phyloP scores from a whole-genome alignment of 2,797 vertebrate species.

The Yasuhikotakia modesta region DNA sequence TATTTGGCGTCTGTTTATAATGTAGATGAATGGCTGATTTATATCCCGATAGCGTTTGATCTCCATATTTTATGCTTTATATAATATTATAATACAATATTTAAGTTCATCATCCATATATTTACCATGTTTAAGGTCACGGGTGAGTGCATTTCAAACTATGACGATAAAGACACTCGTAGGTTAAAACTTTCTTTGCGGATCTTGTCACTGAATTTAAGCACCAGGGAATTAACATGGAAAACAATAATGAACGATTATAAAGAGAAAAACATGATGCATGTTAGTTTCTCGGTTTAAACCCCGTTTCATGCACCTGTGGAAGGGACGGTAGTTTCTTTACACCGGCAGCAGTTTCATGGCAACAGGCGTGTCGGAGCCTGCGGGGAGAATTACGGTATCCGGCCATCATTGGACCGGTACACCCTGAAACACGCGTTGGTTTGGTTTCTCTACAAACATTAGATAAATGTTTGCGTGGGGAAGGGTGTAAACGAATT shows the following conservation, averaged over 20 bases:
- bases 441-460: conserved; percentile 9
- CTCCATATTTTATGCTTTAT: too few relatives aligned
- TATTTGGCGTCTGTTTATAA: too few relatives aligned
- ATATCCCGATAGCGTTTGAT: too few relatives aligned
- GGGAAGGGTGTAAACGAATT: not conserved
- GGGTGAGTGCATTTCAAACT: not conserved
- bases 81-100: too few relatives aligned
- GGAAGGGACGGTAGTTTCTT: not conserved
- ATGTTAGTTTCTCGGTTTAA: not conserved
- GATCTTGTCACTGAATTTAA: not conserved
- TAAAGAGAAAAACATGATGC: too few relatives aligned
- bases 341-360: conserved; percentile 27
- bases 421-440: conserved; percentile 38
- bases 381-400: conserved; percentile 21
- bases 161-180: too few relatives aligned
- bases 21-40: too few relatives aligned
- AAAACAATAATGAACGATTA: too few relatives aligned
- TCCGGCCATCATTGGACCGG: conserved; percentile 17
- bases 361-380: conserved; percentile 28
- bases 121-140: not conserved
- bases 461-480: not conserved
- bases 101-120: too few relatives aligned
- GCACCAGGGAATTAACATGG: not conserved
- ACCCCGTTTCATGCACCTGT: conserved; percentile 13
- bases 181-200: not conserved